phyloP scores from a whole-genome alignment of 2,888 invertebrate species.

The Dinocampus coccinellae region DNA sequence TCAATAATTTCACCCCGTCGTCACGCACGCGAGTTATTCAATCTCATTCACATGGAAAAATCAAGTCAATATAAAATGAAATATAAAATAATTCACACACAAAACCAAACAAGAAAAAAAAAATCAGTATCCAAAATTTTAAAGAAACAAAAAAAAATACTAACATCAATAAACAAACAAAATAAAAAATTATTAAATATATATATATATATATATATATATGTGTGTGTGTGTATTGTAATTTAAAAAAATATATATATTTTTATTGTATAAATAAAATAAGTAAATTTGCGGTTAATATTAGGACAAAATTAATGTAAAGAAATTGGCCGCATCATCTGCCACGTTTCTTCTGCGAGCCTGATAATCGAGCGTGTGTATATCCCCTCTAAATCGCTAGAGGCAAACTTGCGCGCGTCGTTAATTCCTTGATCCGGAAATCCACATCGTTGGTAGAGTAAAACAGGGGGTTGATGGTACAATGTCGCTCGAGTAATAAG shows the following conservation, averaged over 20 bases:
- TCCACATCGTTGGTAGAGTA: constrained; percentile 34
- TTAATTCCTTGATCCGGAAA: constrained; percentile 47
- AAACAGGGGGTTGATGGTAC: constrained; percentile 16
- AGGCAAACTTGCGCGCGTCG: constrained; percentile 43
- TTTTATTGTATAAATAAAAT: not conserved
- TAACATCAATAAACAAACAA: too few relatives aligned
- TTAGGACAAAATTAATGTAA: not conserved
- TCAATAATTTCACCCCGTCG: not conserved
- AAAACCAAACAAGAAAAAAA: not conserved
- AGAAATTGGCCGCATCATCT: constrained; percentile 11
- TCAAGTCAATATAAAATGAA: too few relatives aligned
- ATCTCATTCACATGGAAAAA: not conserved
- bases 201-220: not conserved
- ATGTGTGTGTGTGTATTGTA: too few relatives aligned
- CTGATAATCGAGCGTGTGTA: constrained; percentile 59
- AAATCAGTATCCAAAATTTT: not conserved
- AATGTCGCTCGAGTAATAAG: not conserved
- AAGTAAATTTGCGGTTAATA: not conserved
- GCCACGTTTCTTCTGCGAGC: constrained; percentile 52
- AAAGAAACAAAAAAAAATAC: too few relatives aligned
- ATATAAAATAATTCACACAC: not conserved
- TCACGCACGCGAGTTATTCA: not conserved
- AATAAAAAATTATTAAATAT: not conserved
- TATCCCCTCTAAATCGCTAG: constrained; percentile 66
- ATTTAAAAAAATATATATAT: not conserved